Conservation (phyloP, 2,113 vertebrate genomes). For the Odocoileus hemionus region DNA sequence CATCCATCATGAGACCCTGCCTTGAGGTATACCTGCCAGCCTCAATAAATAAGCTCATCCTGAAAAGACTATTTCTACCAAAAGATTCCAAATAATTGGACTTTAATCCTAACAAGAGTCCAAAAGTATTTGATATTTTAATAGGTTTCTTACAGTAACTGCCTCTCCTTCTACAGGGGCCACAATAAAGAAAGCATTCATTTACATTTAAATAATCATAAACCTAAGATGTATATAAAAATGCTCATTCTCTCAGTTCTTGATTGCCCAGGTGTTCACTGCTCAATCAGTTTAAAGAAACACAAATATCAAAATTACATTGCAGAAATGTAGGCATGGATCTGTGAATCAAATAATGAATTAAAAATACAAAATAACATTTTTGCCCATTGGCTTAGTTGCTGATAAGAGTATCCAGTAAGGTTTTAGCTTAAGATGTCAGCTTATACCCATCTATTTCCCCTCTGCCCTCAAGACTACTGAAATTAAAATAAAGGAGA, state of each 20-base stretch:
- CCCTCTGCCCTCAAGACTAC: neutral
- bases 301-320: neutral
- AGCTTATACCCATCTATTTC: neutral
- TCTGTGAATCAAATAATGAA: neutral
- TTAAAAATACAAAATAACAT: neutral
- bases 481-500: neutral
- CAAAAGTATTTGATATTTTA: neutral
- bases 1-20: neutral
- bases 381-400: neutral
- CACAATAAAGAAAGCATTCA: neutral
- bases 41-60: neutral
- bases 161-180: neutral
- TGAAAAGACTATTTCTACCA: neutral
- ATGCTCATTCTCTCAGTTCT: neutral
- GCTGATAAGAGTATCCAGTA: neutral
- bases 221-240: neutral
- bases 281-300: neutral
- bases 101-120: neutral
- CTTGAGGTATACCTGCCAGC: neutral
- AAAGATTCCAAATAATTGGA: neutral
- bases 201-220: neutral
- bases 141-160: neutral
- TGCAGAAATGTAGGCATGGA: neutral
- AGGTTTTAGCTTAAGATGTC: neutral
- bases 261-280: neutral